Conservation (phyloP, 2,888 invertebrate species). For the Melanchra persicariae region DNA sequence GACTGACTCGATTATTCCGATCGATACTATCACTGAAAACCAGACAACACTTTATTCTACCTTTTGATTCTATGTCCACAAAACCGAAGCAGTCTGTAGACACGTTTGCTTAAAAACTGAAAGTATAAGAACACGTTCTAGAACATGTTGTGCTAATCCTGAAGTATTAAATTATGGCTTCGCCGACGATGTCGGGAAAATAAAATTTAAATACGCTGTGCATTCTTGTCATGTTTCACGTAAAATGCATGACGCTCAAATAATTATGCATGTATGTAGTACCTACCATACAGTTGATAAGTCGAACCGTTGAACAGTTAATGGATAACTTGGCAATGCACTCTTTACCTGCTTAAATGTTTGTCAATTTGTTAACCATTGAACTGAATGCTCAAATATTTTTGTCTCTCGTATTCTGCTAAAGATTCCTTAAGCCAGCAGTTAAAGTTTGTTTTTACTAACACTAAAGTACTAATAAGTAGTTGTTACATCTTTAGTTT, state of each 20-base stretch:
- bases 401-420: not conserved
- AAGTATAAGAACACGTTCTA: constrained; percentile 7
- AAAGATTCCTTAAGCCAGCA: not conserved
- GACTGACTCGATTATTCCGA: constrained; percentile 30
- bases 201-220: constrained; percentile 39
- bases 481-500: not conserved
- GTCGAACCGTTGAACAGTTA: constrained; percentile 30
- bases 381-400: not conserved
- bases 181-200: constrained; percentile 33
- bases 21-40: constrained; percentile 27
- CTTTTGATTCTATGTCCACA: not conserved
- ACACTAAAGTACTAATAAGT: not conserved
- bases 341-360: constrained; percentile 1
- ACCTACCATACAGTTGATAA: constrained; percentile 48
- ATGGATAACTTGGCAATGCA: constrained; percentile 7
- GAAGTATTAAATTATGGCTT: constrained; percentile 31
- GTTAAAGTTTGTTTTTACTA: constrained; percentile 1
- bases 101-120: not conserved
- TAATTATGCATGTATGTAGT: constrained; percentile 34
- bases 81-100: constrained; percentile 6
- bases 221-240: constrained; percentile 46
- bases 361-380: not conserved
- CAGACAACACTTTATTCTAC: constrained; percentile 4
- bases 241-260: constrained; percentile 39
- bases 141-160: constrained; percentile 28